These are phyloP conservation scores for Drosophila hawaiiensis DNA, from an alignment of 2,888 invertebrate genomes.

Conservation along the genomic window DNA sequence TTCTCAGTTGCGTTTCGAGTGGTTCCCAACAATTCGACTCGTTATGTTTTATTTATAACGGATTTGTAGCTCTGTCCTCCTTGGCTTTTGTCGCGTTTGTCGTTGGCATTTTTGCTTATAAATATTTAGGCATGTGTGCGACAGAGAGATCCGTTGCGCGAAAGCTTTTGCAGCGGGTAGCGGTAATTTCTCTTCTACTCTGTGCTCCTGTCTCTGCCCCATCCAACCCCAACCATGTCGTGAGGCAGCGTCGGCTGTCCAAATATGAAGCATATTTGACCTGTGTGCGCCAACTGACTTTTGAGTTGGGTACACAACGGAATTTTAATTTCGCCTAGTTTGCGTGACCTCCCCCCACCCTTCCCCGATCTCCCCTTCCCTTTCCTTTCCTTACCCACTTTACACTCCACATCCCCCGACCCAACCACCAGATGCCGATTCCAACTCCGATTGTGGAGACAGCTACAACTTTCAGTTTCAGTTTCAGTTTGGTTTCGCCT, in stretches of 20 bases:
- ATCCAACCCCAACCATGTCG: not conserved
- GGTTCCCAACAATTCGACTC: constrained; percentile 56
- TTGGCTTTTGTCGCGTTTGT: constrained; percentile 31
- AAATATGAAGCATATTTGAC: constrained; percentile 42
- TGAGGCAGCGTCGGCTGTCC: constrained; percentile 37
- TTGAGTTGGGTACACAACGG: constrained; percentile 71
- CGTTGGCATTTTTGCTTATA: constrained; percentile 63
- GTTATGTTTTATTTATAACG: constrained; percentile 82
- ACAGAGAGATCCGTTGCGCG: constrained; percentile 1
- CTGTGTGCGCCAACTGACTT: constrained; percentile 23
- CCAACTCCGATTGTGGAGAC: not conserved
- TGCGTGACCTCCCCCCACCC: not conserved
- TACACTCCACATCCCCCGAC: not conserved
- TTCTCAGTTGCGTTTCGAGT: constrained; percentile 69
- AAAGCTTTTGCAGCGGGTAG: constrained; percentile 7
- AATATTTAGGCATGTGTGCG: constrained; percentile 66
- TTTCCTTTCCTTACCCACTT: not conserved
- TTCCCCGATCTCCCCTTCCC: not conserved
- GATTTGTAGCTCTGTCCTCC: constrained; percentile 60
- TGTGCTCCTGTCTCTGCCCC: constrained; percentile 36
- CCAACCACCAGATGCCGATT: constrained; percentile 4
- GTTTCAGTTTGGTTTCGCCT: constrained; percentile 15
- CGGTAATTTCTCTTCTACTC: constrained; percentile 14
- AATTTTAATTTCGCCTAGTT: constrained; percentile 69
- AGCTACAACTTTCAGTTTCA: constrained; percentile 42